A percentile compares a stretch with the other conserved stretches of the same genome.
These are phyloP conservation scores for Bufo gargarizans DNA, from an alignment of 2,113 vertebrate species.

Conservation along the genomic window DNA sequence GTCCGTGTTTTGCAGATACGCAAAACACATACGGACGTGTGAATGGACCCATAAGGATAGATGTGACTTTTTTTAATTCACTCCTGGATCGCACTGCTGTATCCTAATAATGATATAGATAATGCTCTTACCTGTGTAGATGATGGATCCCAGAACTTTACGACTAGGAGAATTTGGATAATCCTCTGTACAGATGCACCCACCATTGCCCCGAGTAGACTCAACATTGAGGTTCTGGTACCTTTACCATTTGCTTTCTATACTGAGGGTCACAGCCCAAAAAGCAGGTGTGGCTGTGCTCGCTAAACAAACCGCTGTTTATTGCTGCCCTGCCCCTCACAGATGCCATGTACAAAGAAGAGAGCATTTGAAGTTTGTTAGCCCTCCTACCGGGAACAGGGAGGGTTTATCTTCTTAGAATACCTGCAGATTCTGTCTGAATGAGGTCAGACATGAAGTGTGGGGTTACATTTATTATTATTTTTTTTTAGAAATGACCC, in stretches of 20 bases:
- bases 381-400: background rate
- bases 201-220: slow-evolving; percentile 24
- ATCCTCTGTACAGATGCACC: background rate
- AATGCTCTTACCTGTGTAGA: slow-evolving; percentile 20
- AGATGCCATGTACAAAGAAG: background rate
- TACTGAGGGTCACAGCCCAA: background rate
- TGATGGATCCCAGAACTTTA: background rate
- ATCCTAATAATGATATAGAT: background rate
- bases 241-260: slow-evolving; percentile 1
- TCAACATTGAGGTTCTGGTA: background rate
- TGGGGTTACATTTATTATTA: background rate
- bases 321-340: slow-evolving; percentile 9
- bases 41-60: too few species aligned
- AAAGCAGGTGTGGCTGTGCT: slow-evolving; percentile 27
- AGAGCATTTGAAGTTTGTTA: background rate
- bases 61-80: too few species aligned
- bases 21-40: too few species aligned
- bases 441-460: background rate
- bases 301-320: slow-evolving; percentile 21
- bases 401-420: background rate
- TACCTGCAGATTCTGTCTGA: background rate
- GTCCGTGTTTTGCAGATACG: too few species aligned
- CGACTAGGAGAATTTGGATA: background rate
- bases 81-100: too few species aligned
- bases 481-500: slow-evolving; percentile 6